Base-by-base conservation (phyloP, 2,797 vertebrate genomes). In the Ctenopoma multispine region DNA sequence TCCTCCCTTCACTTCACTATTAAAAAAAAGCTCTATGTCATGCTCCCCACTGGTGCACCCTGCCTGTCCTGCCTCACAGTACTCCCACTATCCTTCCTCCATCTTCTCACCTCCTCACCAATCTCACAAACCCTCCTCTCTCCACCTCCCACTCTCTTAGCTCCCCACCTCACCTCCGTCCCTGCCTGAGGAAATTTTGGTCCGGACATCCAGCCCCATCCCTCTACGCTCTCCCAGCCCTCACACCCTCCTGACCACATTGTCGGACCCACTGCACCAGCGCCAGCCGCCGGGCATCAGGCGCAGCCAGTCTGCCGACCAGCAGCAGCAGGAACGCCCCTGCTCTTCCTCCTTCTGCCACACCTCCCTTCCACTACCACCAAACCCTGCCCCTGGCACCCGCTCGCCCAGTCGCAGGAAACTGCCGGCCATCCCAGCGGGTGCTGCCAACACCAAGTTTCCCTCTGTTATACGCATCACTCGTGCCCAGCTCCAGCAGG, bases 391-490 rank as follows among this genome's bases (percentile, higher is more conserved):
- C 82, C 90, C 90, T 7, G 92, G 90, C 86, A 85, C 85, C 31
- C 72, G 91, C 77, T 96, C 95, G 11, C 90, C 96, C 70, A 92
- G 89, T 64, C 95, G 93, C 84, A 95, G 96, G 93, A 96, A 96
- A 88, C 96, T 97, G 86, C 96, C 96, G 67, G 90, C 94, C 82
- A 95, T 96, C 90, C 95, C 96, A n/a, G 92, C 90, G 70, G 95
- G 94, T 48, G 95, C 90, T 68, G 92, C 93, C 92, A 95, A 94
- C 89, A 84, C 87, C 94, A 96, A 93, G 95, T 88, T 95, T 51
- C 96, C 96, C 94, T 95, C 96, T 86, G 93, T 97, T 93, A 98
- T 96, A 92, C 95, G 95, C 92, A 96, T 97, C 95, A 96, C 96
- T 83, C 96, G 96, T 50, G 96, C 96, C 77, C 96, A 97, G 87